phyloP scores from a whole-genome alignment of 2,113 vertebrate genomes.

The Setophaga coronata region DNA sequence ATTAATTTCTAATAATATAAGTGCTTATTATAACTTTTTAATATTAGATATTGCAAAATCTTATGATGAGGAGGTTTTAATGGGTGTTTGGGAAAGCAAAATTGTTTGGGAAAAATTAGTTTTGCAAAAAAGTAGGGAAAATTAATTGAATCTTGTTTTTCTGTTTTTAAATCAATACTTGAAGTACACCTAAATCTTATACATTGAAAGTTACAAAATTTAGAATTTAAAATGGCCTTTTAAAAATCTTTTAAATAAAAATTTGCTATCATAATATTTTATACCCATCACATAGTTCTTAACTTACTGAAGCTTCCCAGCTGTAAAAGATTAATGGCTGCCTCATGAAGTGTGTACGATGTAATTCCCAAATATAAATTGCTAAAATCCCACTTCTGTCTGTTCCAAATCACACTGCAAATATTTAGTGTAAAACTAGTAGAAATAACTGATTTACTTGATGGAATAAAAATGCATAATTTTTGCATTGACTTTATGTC shows the following conservation, averaged over 20 bases:
- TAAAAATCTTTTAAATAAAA: background rate
- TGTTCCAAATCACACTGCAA: background rate
- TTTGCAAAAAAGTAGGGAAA: background rate
- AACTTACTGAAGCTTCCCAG: background rate
- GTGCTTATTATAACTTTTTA: background rate
- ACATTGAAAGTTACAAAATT: background rate
- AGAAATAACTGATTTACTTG: background rate
- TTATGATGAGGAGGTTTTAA: background rate
- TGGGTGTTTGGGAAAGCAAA: background rate
- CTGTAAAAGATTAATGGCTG: background rate
- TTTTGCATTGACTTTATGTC: background rate
- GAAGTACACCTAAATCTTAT: background rate
- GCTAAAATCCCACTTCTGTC: background rate
- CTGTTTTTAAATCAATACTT: background rate
- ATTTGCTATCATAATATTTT: background rate
- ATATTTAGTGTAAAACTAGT: background rate
- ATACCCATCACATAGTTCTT: background rate
- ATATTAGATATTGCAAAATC: background rate
- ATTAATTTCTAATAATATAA: background rate
- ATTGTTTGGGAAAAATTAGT: background rate
- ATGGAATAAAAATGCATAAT: rapidly evolving
- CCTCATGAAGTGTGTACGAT: background rate
- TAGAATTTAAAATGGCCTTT: background rate
- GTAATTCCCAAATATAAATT: background rate
- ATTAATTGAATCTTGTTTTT: background rate